Evolutionary conservation across 2,797 vertebrate species (phyloP).

Genomic region (Rhinichthys osculus): DNA sequence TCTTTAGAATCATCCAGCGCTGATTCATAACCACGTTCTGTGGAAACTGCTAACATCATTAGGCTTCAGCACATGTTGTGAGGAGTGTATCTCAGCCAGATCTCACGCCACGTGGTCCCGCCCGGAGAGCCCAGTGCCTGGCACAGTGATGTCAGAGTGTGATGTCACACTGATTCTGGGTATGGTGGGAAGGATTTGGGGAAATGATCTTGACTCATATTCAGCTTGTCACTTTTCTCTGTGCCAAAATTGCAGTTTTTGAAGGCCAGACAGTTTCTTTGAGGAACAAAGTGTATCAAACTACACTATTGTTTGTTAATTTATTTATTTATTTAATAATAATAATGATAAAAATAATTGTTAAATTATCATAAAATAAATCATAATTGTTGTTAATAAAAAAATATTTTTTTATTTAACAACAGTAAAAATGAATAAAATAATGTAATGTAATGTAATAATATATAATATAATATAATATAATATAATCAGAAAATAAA

Average conservation of each 20-base stretch:
- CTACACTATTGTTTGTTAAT: background rate
- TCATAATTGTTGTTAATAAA: too few species aligned
- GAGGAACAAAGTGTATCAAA: background rate
- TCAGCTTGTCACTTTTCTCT: background rate
- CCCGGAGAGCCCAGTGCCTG: conserved; percentile 73
- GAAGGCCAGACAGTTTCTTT: background rate
- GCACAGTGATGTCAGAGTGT: conserved; percentile 74
- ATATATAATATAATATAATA: background rate
- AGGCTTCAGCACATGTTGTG: conserved; percentile 14
- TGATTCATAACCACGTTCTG: conserved; percentile 4
- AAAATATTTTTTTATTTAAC: too few species aligned
- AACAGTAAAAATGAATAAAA: background rate
- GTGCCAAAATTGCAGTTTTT: background rate
- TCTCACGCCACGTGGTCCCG: conserved; percentile 15
- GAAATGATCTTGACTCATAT: conserved; percentile 13
- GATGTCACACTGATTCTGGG: conserved; percentile 69
- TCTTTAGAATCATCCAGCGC: background rate
- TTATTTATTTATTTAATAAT: background rate
- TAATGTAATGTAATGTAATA: background rate
- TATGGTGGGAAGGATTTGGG: background rate
- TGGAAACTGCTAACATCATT: background rate
- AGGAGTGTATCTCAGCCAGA: conserved; percentile 26
- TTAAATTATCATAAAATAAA: too few species aligned
- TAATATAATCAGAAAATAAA: background rate
- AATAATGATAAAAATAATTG: too few species aligned